Evolutionary conservation across 37 sponge, comb jelly and placozoan species (phyloP).

Genomic region (Oscarella lobularis): DNA sequence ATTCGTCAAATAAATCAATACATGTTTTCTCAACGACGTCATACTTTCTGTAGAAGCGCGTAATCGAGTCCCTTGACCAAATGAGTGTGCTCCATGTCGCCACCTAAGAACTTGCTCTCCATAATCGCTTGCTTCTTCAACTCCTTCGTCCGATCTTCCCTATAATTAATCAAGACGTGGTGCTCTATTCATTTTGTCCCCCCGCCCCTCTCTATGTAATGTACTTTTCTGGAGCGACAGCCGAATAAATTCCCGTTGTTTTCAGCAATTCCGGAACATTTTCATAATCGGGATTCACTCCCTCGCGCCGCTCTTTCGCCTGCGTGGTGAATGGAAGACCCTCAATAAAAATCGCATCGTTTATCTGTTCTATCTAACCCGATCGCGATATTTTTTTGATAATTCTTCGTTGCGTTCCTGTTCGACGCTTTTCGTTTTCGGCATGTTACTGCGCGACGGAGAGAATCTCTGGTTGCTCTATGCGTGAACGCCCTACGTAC

Average conservation of each 20-base stretch:
- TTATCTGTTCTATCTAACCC: constrained; percentile 30
- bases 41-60: constrained; percentile 90
- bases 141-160: constrained; percentile 41
- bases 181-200: no score
- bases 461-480: no score
- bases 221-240: not conserved
- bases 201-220: no score
- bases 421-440: constrained; percentile 51
- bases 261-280: not conserved
- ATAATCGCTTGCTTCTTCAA: constrained; percentile 68
- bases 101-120: constrained; percentile 93
- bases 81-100: constrained; percentile 98
- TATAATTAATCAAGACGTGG: not conserved
- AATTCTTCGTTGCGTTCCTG: constrained; percentile 58
- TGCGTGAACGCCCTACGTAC: constrained; percentile 5
- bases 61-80: constrained; percentile 97
- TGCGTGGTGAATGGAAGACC: constrained; percentile 11
- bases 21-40: no score
- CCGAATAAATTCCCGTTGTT: not conserved
- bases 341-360: not conserved
- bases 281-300: constrained; percentile 20
- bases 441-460: no score
- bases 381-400: constrained; percentile 76
- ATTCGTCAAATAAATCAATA: no score
- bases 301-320: constrained; percentile 83